Evolutionary conservation across 2,888 invertebrate genomes (phyloP).

Genomic region (Cephus spinipes): DNA sequence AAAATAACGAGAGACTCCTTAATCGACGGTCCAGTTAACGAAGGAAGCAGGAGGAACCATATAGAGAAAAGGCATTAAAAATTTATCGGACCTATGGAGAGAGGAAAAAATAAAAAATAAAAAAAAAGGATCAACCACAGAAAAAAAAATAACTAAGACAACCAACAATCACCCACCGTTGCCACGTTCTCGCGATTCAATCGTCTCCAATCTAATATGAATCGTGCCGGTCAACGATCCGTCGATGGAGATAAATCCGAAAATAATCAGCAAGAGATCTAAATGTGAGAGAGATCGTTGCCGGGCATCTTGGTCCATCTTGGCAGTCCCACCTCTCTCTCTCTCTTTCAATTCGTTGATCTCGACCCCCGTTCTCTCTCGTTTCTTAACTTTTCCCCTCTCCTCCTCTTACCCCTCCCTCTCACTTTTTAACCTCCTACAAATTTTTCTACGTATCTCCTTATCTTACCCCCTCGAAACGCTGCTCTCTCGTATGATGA

Average conservation of each 20-base stretch:
- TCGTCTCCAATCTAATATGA: background rate
- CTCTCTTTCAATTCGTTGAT: background rate
- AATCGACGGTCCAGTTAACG: background rate
- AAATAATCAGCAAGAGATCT: constrained; percentile 1
- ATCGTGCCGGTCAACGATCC: constrained; percentile 6
- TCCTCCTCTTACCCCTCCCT: background rate
- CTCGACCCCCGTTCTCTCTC: background rate
- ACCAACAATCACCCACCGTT: background rate
- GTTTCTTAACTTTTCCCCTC: background rate
- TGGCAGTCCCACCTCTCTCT: background rate
- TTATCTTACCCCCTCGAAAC: background rate
- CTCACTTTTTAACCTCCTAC: too few relatives aligned
- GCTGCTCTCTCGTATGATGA: background rate
- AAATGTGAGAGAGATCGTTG: background rate
- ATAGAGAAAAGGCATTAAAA: background rate
- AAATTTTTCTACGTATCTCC: too few relatives aligned
- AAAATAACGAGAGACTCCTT: background rate
- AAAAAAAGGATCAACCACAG: background rate
- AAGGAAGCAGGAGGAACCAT: background rate
- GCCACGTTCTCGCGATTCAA: background rate
- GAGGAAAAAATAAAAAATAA: background rate
- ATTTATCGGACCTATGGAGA: background rate
- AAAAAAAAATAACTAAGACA: background rate
- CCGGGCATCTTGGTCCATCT: background rate
- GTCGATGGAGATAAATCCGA: constrained; percentile 3